A percentile compares a stretch with the other conserved stretches of the same genome.
Evolutionary conservation across 1,140 invertebrate species (phyloP).

Genomic region (Chrysomallon squamiferum): DNA sequence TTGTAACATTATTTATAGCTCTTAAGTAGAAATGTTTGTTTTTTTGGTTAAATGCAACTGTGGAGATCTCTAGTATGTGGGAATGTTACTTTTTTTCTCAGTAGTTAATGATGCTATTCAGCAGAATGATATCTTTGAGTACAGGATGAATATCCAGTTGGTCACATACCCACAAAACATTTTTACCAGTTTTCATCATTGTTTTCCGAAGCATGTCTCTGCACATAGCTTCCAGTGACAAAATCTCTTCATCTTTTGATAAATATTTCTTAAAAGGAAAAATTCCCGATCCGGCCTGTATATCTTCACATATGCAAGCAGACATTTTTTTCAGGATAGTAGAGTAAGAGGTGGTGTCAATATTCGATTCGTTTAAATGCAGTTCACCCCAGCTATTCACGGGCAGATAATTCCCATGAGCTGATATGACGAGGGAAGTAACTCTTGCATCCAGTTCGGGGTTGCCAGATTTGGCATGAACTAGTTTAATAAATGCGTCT

Average conservation of each 20-base stretch:
- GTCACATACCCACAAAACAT: not conserved
- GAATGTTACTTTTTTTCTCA: no score
- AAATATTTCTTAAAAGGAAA: not conserved
- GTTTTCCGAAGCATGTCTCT: not conserved
- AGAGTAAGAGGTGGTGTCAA: not conserved
- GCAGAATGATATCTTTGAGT: not conserved
- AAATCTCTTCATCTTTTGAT: not conserved
- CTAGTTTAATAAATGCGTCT: constrained; percentile 1
- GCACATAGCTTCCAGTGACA: not conserved
- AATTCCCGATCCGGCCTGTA: not conserved
- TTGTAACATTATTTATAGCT: no score
- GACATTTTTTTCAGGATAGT: not conserved
- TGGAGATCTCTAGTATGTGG: no score
- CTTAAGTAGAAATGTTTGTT: no score
- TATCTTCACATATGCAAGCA: not conserved
- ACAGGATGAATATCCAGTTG: not conserved
- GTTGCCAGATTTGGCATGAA: not conserved
- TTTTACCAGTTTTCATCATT: not conserved
- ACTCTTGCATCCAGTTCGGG: not conserved
- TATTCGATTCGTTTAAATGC: not conserved
- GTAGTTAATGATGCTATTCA: not conserved
- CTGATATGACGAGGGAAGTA: not conserved
- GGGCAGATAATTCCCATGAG: not conserved
- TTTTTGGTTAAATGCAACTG: no score
- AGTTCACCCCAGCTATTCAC: not conserved